Conservation (phyloP, 2,797 vertebrate species). For the Galaxias olidus region DNA sequence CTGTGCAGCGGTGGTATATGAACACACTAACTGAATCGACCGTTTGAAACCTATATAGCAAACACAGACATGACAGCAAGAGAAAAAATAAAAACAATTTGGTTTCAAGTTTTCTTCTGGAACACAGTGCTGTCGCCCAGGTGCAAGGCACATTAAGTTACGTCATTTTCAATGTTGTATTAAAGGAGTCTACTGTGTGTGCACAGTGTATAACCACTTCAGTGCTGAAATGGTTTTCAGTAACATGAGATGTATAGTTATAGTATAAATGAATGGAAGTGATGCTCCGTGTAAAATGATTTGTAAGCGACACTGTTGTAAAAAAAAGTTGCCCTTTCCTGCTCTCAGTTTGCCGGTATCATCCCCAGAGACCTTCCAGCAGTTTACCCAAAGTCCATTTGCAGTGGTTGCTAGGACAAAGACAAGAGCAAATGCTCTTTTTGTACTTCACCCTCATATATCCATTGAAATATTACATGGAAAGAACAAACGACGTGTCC, state of each 20-base stretch:
- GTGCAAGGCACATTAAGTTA: conserved; percentile 35
- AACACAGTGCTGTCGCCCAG: conserved; percentile 37
- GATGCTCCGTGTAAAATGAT: not conserved
- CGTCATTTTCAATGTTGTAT: not conserved
- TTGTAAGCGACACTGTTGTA: not conserved
- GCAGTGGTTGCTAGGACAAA: not conserved
- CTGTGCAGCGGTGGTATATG: conserved; percentile 28
- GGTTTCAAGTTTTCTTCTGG: conserved; percentile 42
- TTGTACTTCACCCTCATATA: not conserved
- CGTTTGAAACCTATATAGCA: conserved; percentile 60
- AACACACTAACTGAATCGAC: conserved; percentile 55
- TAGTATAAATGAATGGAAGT: too few species aligned
- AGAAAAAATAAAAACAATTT: not conserved
- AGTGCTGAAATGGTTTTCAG: too few species aligned
- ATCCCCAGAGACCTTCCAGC: too few species aligned
- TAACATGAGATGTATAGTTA: too few species aligned
- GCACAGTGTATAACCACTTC: too few species aligned
- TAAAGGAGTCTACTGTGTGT: too few species aligned
- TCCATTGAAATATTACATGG: not conserved
- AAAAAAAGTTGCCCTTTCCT: not conserved
- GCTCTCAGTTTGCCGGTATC: not conserved
- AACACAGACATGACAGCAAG: conserved; percentile 48
- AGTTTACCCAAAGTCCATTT: not conserved
- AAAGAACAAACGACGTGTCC: not conserved
- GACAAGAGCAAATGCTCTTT: not conserved